Base-by-base conservation (phyloP, 2,113 vertebrate genomes). In the Chamaea fasciata region DNA sequence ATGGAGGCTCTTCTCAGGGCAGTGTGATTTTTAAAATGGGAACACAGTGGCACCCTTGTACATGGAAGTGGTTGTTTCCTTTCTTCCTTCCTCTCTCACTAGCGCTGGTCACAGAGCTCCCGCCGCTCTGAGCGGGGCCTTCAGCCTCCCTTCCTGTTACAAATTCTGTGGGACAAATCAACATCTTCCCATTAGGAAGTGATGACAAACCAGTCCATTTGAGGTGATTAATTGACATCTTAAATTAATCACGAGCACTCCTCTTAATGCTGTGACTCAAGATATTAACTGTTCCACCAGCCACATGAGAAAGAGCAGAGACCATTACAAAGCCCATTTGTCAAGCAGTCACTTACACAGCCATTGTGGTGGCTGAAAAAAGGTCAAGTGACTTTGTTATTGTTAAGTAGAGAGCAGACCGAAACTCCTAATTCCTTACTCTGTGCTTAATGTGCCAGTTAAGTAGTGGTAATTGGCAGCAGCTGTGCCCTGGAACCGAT, bases 401-500 rank as follows among this genome's bases (percentile, higher is more conserved):
- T 95, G 94, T 97, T 96, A 96, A 97, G 96, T 76, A 92, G 94
- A 81, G 95, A 96, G 96, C 95, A 85, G 92, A 95, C 95, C 30
- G 44, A 90, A 97, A 95, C 94, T 96, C 95, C 97, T 97, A 89
- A 93, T 96, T 97, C 95, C 96, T 95, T 86, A 94, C 95, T 93
- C 91, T 77, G 93, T 96, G 97, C 95, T 97, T 97, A 97, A 98
- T 96, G 97, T 96, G 96, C 97, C 96, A 94, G 97, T 97, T 97
- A 98, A 98, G 97, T 96, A 95, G 94, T 95, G 88, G 96, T 97
- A 97, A 98, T 97, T 95, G 95, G 96, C 94, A 97, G 96, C 98
- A 97, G 96, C 97, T 98, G 97, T 94, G 96, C 95, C 95, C 96
- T 96, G 92, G 96, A 92, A 96, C 95, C 83, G 92, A 65, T 59